These are phyloP conservation scores for Myotis daubentonii DNA, from an alignment of 2,797 vertebrate species.

Conservation along the genomic window DNA sequence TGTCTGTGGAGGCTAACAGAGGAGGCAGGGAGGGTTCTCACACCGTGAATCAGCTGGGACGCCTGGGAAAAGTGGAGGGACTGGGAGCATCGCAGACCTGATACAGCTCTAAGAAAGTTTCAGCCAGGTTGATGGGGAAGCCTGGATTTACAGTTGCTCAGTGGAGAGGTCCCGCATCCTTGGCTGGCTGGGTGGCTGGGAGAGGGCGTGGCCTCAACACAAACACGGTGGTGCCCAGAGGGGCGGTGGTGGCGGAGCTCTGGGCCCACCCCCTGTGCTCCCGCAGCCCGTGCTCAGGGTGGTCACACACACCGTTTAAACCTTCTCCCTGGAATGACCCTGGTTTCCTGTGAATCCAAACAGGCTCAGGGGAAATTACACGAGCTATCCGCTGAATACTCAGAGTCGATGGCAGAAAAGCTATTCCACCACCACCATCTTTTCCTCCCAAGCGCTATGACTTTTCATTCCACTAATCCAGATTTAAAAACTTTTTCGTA, in stretches of 20 bases:
- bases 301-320: background rate
- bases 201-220: background rate
- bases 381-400: background rate
- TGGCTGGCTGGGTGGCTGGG: background rate
- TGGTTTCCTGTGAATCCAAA: background rate
- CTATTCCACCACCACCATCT: background rate
- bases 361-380: background rate
- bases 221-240: background rate
- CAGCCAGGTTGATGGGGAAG: background rate
- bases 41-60: rapidly evolving
- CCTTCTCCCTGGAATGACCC: background rate
- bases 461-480: background rate
- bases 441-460: background rate
- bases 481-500: background rate
- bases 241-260: too few species aligned
- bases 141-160: background rate
- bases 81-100: background rate
- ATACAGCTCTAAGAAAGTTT: background rate
- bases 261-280: background rate
- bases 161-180: rapidly evolving
- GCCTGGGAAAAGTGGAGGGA: background rate
- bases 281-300: rapidly evolving
- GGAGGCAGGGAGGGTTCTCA: background rate
- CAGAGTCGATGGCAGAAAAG: background rate
- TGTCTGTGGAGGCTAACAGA: background rate